Percentiles rank a stretch among this genome's conserved stretches.
phyloP scores from a whole-genome alignment of 2,113 vertebrate genomes.

The Festucalex cinctus region DNA sequence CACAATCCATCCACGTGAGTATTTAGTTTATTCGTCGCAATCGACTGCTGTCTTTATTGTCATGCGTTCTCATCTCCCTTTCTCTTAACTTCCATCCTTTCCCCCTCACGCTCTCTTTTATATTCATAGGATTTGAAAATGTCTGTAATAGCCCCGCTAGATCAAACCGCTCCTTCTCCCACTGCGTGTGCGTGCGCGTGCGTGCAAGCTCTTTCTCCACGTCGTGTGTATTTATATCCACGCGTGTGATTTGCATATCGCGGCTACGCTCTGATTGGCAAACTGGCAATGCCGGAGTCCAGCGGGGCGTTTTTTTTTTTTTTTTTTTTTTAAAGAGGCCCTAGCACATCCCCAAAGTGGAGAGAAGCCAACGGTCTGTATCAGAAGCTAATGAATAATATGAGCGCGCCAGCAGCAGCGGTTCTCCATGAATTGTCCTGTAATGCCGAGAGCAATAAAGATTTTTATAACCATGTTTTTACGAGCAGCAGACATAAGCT shows the following conservation, averaged over 20 bases:
- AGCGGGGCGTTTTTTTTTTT: conserved; percentile 64
- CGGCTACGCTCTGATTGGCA: conserved; percentile 69
- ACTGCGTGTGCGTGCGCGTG: conserved; percentile 30
- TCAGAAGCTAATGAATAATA: conserved; percentile 67
- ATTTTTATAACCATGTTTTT: conserved; percentile 63
- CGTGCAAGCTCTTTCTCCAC: not conserved
- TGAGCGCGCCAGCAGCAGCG: conserved; percentile 60
- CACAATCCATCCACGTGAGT: not conserved
- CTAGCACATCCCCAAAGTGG: conserved; percentile 30
- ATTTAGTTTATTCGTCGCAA: conserved; percentile 4
- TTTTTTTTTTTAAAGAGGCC: conserved; percentile 65
- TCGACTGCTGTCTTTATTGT: conserved; percentile 22
- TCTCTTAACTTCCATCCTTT: conserved; percentile 31
- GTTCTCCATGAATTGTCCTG: conserved; percentile 61
- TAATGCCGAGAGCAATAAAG: conserved; percentile 61
- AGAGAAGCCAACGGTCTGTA: conserved; percentile 58
- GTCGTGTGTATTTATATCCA: conserved; percentile 11
- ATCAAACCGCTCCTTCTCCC: conserved; percentile 62
- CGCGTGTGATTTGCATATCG: conserved; percentile 55
- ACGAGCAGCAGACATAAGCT: conserved; percentile 57
- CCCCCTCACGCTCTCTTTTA: conserved; percentile 54
- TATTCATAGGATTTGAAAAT: conserved; percentile 74
- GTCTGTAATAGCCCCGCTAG: conserved; percentile 69
- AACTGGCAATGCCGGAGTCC: conserved; percentile 60
- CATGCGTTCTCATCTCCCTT: conserved; percentile 2